phyloP scores from a whole-genome alignment of 1,140 invertebrate genomes.

The Cyclina sinensis region DNA sequence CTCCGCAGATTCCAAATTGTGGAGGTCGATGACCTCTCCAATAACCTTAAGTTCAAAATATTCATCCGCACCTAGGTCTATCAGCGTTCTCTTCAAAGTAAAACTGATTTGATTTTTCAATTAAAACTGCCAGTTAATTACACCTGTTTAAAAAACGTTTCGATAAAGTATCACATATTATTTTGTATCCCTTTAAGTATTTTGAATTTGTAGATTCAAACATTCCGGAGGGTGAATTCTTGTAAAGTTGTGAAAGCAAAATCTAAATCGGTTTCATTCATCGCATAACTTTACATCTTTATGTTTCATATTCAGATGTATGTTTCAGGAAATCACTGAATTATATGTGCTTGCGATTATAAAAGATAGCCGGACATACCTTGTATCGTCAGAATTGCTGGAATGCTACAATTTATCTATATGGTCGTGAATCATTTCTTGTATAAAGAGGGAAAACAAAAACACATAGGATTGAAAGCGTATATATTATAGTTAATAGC shows the following conservation, averaged over 20 bases:
- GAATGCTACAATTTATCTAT: neutral
- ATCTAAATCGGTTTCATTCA: too few species aligned
- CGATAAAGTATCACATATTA: neutral
- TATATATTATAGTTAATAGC: conserved; percentile 18
- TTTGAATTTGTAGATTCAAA: neutral
- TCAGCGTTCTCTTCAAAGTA: neutral
- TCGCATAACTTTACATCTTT: too few species aligned
- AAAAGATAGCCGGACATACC: neutral
- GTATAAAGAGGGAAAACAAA: neutral
- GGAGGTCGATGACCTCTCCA: too few species aligned
- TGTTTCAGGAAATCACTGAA: neutral
- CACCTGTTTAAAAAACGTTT: neutral
- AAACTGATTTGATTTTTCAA: neutral
- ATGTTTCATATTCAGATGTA: too few species aligned
- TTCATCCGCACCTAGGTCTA: too few species aligned
- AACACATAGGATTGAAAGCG: neutral
- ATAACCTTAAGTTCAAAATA: too few species aligned
- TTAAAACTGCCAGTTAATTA: neutral
- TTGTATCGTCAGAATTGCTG: neutral
- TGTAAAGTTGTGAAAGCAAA: too few species aligned
- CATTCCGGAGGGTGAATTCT: neutral
- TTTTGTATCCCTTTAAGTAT: neutral
- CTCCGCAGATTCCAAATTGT: too few species aligned
- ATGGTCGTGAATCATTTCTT: neutral
- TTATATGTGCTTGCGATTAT: neutral